phyloP scores from a whole-genome alignment of 2,797 vertebrate genomes.

The Spea hammondii region DNA sequence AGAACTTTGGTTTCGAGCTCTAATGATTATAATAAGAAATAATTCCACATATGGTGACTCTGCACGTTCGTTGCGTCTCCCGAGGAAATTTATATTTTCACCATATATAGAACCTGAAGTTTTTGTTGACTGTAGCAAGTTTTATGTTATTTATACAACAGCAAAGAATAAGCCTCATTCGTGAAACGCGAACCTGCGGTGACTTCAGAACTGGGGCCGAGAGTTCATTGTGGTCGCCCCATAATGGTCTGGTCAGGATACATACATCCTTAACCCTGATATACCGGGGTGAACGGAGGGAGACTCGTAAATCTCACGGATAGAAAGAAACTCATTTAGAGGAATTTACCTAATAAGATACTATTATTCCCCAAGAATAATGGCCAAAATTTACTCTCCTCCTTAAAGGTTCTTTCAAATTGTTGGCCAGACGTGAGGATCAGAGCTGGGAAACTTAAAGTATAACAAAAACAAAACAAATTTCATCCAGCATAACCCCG shows the following conservation, averaged over 20 bases:
- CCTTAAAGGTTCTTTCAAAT: too few relatives aligned
- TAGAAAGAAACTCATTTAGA: too few relatives aligned
- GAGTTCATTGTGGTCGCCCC: conserved; percentile 14
- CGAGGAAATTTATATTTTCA: conserved; percentile 45
- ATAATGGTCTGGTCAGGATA: neutral
- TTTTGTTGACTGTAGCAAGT: conserved; percentile 44
- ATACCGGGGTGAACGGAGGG: neutral
- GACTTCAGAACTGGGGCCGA: neutral
- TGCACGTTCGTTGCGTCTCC: conserved; percentile 52
- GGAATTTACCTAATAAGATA: too few relatives aligned
- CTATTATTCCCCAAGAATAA: too few relatives aligned
- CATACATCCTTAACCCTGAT: conserved; percentile 8
- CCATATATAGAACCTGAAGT: conserved; percentile 51
- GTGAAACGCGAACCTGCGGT: neutral
- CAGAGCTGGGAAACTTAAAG: too few relatives aligned
- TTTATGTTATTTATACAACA: conserved; percentile 53
- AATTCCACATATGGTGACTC: conserved; percentile 56
- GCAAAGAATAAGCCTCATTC: conserved; percentile 38
- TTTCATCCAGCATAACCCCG: too few relatives aligned
- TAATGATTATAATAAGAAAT: conserved; percentile 50
- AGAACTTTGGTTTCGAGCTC: conserved; percentile 29
- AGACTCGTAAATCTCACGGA: too few relatives aligned
- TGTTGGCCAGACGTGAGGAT: too few relatives aligned
- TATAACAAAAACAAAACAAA: too few relatives aligned
- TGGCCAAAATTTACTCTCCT: too few relatives aligned